Evolutionary conservation across 2,113 vertebrate genomes (phyloP), one percentile per base, ranked within the genome.

Genomic region (Nycticebus coucang): DNA sequence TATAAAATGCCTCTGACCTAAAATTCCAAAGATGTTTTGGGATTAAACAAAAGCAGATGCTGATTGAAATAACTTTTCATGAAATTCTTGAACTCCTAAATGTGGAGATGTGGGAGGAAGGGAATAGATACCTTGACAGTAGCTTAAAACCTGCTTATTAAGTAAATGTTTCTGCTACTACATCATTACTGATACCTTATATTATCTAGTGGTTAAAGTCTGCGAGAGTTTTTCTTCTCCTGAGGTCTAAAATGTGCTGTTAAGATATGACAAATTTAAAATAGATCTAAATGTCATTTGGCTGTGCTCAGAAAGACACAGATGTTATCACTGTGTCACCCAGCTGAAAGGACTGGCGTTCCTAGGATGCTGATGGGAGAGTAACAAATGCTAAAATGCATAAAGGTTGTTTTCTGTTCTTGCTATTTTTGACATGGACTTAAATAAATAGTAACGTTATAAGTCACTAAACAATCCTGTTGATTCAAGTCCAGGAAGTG

Each of bases 1-100:
- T 28, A 92, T 92, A 82, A 82, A 87, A 41, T 77, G 7, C 93
- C 95, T 91, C 64, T 88, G 33, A 85, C 86, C 26, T 72, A 87
- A 91, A 78, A 66, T 87, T 89, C 35, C 50, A 88, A 86, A 75
- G 55, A 28, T 95, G 30, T 45, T 62, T 95, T 66, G 86, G 45
- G 35, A 86, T 82, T 93, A 83, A 57, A 50, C 2, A n/a, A 94
- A 96, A 83, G 69, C 50, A 87, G 41, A 93, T 74, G 10, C n/a
- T 82, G 28, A 45, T 95, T 18, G 91, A 85, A 89, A 83, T 30
- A 24, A 78, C 35, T 94, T 78, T 57, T 66, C 45, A 77, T 57
- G 55, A 55, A 53, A 68, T 80, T 59, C 62, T 91, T 94, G 62
- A 95, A 71, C 66, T 80, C 91, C 85, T 94, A 83, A 75, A 74